Conservation (phyloP, 1,140 invertebrate genomes). For the Pararge aegeria region DNA sequence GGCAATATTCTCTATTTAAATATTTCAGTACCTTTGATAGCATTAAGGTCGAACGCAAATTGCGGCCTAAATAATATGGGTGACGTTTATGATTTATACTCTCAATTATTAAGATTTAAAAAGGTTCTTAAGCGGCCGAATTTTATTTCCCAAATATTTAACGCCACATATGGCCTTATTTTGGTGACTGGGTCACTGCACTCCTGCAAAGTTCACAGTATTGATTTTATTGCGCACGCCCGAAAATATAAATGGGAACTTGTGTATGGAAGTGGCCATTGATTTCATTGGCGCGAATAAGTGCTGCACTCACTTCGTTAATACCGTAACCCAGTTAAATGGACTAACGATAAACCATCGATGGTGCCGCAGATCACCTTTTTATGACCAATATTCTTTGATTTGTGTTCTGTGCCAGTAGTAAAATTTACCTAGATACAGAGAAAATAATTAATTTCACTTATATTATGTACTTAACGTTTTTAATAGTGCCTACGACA, state of each 20-base stretch:
- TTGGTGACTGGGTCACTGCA: constrained; percentile 70
- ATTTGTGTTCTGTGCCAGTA: background rate
- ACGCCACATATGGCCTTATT: constrained; percentile 64
- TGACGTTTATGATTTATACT: background rate
- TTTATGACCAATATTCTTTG: background rate
- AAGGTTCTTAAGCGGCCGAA: constrained; percentile 16
- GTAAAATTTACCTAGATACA: background rate
- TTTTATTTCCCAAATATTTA: constrained; percentile 54
- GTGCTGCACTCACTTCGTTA: constrained; percentile 23
- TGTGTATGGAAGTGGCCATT: constrained; percentile 45
- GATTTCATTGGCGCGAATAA: constrained; percentile 48
- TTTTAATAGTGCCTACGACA: no score
- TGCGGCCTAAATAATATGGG: no score
- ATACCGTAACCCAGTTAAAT: constrained; percentile 3
- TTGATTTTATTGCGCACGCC: constrained; percentile 77
- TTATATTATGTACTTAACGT: no score
- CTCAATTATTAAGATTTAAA: constrained; percentile 20
- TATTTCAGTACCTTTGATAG: no score
- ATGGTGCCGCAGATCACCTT: background rate
- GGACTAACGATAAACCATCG: constrained; percentile 3
- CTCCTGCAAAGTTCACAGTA: constrained; percentile 74
- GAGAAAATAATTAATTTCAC: no score
- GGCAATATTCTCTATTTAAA: no score
- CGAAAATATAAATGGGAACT: constrained; percentile 74
- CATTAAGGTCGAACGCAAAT: no score